Conservation (phyloP, 1,140 invertebrate species). For the Calosoma granatense region DNA sequence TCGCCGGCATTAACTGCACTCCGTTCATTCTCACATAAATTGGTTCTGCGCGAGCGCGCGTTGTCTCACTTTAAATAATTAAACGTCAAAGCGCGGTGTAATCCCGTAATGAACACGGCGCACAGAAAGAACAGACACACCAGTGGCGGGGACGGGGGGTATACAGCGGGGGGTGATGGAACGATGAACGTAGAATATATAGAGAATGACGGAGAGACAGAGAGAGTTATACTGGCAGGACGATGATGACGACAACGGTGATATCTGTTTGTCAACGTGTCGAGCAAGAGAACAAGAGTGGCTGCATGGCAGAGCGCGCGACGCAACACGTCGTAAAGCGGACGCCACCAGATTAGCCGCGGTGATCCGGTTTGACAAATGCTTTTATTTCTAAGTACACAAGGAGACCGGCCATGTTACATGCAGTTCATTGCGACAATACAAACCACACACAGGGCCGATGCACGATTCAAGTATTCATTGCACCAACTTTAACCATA, state of each 20-base stretch:
- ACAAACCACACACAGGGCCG: no score
- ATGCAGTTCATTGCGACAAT: no score
- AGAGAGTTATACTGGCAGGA: no score
- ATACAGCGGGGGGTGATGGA: no score
- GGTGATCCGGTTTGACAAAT: conserved; percentile 20
- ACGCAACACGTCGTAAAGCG: no score
- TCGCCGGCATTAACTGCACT: conserved; percentile 19
- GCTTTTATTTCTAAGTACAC: conserved; percentile 4
- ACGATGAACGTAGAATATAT: no score
- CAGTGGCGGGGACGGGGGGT: not conserved
- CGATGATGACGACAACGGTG: not conserved
- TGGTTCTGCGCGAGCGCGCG: conserved; percentile 23
- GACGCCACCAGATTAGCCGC: conserved; percentile 18
- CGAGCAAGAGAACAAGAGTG: not conserved
- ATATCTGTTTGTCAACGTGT: conserved; percentile 19
- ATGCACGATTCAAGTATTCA: no score
- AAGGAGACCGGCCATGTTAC: not conserved
- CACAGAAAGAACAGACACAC: not conserved
- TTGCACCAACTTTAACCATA: no score
- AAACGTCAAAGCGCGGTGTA: conserved; percentile 29
- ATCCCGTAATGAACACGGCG: conserved; percentile 27
- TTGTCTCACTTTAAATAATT: conserved; percentile 30
- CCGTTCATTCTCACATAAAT: conserved; percentile 24
- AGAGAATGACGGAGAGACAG: no score
- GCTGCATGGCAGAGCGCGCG: not conserved